Evolutionary conservation across 2,797 vertebrate genomes (phyloP).

Genomic region (Pyrocephalus nanus): DNA sequence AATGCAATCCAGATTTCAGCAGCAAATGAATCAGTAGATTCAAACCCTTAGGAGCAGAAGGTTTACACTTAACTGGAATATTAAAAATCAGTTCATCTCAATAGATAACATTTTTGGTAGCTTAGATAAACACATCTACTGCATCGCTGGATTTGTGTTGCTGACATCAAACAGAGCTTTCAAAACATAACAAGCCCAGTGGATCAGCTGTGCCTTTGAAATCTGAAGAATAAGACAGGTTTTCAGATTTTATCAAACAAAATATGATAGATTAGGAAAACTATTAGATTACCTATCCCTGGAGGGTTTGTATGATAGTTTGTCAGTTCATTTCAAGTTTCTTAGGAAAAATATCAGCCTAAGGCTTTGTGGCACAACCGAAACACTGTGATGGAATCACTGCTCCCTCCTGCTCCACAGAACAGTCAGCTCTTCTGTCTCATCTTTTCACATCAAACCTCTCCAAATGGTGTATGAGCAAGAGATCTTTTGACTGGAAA

Average conservation of each 20-base stretch:
- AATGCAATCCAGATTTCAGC: background rate
- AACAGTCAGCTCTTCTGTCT: slow-evolving; percentile 4
- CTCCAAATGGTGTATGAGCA: background rate
- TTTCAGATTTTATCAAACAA: slow-evolving; percentile 47
- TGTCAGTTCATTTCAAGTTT: slow-evolving; percentile 46
- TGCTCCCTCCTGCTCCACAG: background rate
- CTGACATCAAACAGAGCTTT: slow-evolving; percentile 43
- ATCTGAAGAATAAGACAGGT: slow-evolving; percentile 18
- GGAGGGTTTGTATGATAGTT: slow-evolving; percentile 38
- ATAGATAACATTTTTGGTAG: background rate
- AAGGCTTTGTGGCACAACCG: slow-evolving; percentile 41
- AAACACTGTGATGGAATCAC: background rate
- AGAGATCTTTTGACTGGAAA: slow-evolving; percentile 74
- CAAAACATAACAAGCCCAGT: slow-evolving; percentile 32
- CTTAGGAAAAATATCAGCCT: slow-evolving; percentile 39
- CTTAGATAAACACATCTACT: background rate
- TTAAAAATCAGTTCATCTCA: background rate
- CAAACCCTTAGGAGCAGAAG: background rate
- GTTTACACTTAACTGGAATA: background rate
- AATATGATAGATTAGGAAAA: slow-evolving; percentile 28
- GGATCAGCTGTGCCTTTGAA: slow-evolving; percentile 55
- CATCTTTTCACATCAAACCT: slow-evolving; percentile 23
- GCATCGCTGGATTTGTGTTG: background rate
- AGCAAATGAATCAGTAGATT: background rate
- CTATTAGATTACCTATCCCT: slow-evolving; percentile 47